Base-by-base conservation (phyloP, 2,797 vertebrate species). In the Periparus ater region DNA sequence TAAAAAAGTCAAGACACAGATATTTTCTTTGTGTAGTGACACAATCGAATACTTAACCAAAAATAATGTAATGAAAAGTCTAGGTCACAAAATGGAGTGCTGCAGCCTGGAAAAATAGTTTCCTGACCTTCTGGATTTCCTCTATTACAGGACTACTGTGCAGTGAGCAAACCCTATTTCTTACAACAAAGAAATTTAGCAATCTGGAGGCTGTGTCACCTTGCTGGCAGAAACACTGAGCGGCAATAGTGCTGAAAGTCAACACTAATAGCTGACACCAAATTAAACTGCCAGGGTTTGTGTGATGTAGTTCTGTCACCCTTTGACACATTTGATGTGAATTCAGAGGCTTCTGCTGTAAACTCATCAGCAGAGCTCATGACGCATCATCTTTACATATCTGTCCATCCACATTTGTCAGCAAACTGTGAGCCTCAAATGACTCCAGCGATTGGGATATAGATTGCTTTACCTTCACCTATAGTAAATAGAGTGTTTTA, bases 381-480 rank as follows among this genome's bases (percentile, higher is more conserved):
- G 97, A 96, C 48, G 89, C 95, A 97, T 97, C 97, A 97, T 98
- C 97, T 98, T 97, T 97, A 97, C 97, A 95, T 97, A 98, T 97
- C 96, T 97, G 96, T 95, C 96, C 76, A 85, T 96, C 94, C 96
- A 90, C 96, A 85, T 97, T 96, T 97, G 95, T 97, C 97, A 97
- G 96, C 94, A 96, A 42, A 61, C 81, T 2, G 80, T 18, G 47
- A 9, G 47, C 78, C 84, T 94, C 90, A 65, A 88, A 91, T 91
- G 93, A 81, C 96, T 96, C 87, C 81, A 45, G 84, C 73, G 38
- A 93, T 85, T 77, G 95, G 96, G 83, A 83, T 91, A 96, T 85
- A 97, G 97, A 97, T 96, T 95, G 93, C 90, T 96, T 79, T 88
- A 74, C 89, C 88, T 95, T 70, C 94, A 76, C 51, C 0, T 89